These are phyloP conservation scores for Aethes cnicana DNA, from an alignment of 2,888 invertebrate genomes.

Conservation along the genomic window DNA sequence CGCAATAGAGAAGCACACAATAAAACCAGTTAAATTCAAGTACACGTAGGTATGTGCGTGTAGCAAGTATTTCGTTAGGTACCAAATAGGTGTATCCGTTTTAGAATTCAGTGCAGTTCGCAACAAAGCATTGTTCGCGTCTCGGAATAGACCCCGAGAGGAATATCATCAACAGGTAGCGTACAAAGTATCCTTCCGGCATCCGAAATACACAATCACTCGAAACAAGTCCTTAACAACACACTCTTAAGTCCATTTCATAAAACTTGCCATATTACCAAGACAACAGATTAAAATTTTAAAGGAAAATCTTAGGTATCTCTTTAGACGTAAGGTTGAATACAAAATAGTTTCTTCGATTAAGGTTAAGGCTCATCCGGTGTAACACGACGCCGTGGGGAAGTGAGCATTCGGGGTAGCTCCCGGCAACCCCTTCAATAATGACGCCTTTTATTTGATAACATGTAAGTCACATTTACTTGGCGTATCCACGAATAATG, in stretches of 20 bases:
- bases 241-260: constrained; percentile 36
- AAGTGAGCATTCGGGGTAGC: constrained; percentile 46
- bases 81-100: constrained; percentile 66
- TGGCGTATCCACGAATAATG: too few relatives aligned
- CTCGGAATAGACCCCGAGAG: constrained; percentile 57
- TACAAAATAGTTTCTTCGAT: constrained; percentile 2
- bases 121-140: constrained; percentile 60
- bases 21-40: constrained; percentile 33
- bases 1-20: constrained; percentile 34
- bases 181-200: constrained; percentile 77
- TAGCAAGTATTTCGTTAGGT: constrained; percentile 30
- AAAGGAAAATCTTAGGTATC: constrained; percentile 34
- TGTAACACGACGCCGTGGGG: constrained; percentile 77
- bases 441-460: constrained; percentile 21
- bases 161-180: constrained; percentile 79
- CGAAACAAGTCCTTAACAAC: constrained; percentile 41
- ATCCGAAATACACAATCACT: constrained; percentile 44
- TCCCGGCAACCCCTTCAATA: constrained; percentile 25
- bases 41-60: too few relatives aligned
- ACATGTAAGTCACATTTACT: constrained; percentile 41
- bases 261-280: constrained; percentile 6
- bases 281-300: constrained; percentile 6
- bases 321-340: constrained; percentile 35
- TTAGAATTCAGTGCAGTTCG: constrained; percentile 54
- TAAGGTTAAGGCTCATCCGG: constrained; percentile 72